phyloP scores from a whole-genome alignment of 30 jellyfish, hydroid and myxozoan genomes.

The Rhopilema esculentum region DNA sequence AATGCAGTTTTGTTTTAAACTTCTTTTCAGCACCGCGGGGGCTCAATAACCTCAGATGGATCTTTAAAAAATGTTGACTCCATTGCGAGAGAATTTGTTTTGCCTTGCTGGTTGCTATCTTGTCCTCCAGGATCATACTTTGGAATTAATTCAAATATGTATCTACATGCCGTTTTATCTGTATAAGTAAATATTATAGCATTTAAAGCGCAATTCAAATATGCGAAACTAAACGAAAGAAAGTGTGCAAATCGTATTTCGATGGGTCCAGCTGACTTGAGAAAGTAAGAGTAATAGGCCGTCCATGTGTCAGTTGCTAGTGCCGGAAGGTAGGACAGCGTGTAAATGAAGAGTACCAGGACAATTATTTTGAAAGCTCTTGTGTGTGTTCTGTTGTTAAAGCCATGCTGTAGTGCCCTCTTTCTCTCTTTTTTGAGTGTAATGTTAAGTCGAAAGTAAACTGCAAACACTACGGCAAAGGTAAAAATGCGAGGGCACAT shows the following conservation, averaged over 20 bases:
- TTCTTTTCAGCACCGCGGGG: no score
- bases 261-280: constrained; percentile 43
- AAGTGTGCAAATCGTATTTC: constrained; percentile 17
- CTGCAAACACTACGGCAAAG: neutral
- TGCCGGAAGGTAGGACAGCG: constrained; percentile 13
- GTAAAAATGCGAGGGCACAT: constrained; percentile 16
- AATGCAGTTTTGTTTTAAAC: no score
- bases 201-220: constrained; percentile 7
- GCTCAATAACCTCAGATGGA: no score
- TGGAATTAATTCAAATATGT: no score
- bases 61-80: no score
- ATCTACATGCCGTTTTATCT: neutral
- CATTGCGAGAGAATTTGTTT: no score
- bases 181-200: constrained; percentile 8
- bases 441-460: constrained; percentile 25
- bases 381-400: neutral
- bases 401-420: neutral
- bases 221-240: constrained; percentile 6
- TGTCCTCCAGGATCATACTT: no score
- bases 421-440: constrained; percentile 13
- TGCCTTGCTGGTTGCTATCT: no score
- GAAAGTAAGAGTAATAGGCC: constrained; percentile 29
- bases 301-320: constrained; percentile 22
- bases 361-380: constrained; percentile 18
- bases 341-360: constrained; percentile 7